These are phyloP conservation scores for Daktulosphaira vitifoliae DNA, from an alignment of 1,140 invertebrate species.

Conservation along the genomic window DNA sequence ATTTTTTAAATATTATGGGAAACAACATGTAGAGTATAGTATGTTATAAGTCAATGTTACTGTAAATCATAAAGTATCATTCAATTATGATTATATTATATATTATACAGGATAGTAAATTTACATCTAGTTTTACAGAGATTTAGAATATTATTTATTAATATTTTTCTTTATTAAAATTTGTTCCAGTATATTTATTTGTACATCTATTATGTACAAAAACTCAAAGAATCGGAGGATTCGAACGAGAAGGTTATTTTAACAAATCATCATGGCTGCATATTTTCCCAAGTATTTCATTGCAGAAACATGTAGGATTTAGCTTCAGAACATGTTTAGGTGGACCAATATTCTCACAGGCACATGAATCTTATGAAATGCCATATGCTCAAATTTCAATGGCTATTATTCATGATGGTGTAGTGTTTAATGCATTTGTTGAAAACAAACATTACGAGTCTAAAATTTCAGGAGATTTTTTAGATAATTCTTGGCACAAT, in stretches of 20 bases:
- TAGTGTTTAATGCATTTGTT: constrained; percentile 56
- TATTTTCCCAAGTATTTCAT: constrained; percentile 61
- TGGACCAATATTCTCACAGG: constrained; percentile 62
- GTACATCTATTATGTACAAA: constrained; percentile 13
- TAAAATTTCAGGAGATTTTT: constrained; percentile 53
- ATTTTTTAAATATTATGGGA: too few species aligned
- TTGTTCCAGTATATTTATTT: constrained; percentile 17
- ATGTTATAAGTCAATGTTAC: too few species aligned
- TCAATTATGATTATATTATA: too few species aligned
- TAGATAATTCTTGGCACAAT: constrained; percentile 73
- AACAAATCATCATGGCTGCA: constrained; percentile 66
- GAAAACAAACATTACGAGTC: constrained; percentile 52
- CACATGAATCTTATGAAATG: constrained; percentile 45
- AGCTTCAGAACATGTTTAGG: constrained; percentile 71
- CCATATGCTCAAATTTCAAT: constrained; percentile 34
- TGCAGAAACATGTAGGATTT: constrained; percentile 60
- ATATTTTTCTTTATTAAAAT: too few species aligned
- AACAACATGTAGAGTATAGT: too few species aligned
- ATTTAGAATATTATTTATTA: too few species aligned
- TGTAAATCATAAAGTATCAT: too few species aligned
- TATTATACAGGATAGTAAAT: too few species aligned
- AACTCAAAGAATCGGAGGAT: background rate
- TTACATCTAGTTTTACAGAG: too few species aligned
- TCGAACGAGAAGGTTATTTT: constrained; percentile 64
- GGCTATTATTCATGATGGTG: constrained; percentile 52